Base-by-base conservation (phyloP, 2,888 invertebrate species). In the Drosophila fungiperda region DNA sequence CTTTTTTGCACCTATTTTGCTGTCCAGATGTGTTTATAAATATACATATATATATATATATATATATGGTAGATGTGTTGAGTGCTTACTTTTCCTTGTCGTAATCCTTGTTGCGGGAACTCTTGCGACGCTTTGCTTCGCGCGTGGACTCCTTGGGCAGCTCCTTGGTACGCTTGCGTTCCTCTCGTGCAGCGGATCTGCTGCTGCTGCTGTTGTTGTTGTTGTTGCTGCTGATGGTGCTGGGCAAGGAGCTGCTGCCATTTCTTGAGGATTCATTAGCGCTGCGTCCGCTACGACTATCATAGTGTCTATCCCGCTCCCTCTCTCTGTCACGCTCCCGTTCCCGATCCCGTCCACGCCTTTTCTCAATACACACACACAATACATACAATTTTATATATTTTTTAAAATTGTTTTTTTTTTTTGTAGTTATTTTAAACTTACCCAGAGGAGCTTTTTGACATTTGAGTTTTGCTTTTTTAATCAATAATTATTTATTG, bases 91-190 rank as follows among this genome's bases (percentile, higher is more conserved):
- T 89, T 26, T 87, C 83, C 55, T 91, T 92, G 17, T 92, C 92
- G 61, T 91, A 92, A 3, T 92, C 92, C 64, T 89, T 87, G 1
- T 84, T 84, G 4, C 91, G 76, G 17, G 92, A 92, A 38, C 91
- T 88, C 58, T 92, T 88, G 58, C 92, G 83, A 0, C 92, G 90
- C 64, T 92, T 92, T 20, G 91, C 92, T 6, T 92, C 92, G 0
- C 92, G 86, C 1, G 90, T 23, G 1, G 88, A 8, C 2, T 85
- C 83, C 63, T 90, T 81, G 7, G 60, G 8, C 11, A 48, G 53
- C 12, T 87, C 87, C 48, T 83, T 89, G n/a, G 72, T 69, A 8
- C 87, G 83, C 8, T 91, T 91, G 1, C 92, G 84, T 0, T 92
- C 92, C n/a, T 91, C 92, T 0, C 92, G 90, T 0, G 64, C 73